Evolutionary conservation across 1,140 invertebrate species (phyloP).

Genomic region (Carposina sasakii): DNA sequence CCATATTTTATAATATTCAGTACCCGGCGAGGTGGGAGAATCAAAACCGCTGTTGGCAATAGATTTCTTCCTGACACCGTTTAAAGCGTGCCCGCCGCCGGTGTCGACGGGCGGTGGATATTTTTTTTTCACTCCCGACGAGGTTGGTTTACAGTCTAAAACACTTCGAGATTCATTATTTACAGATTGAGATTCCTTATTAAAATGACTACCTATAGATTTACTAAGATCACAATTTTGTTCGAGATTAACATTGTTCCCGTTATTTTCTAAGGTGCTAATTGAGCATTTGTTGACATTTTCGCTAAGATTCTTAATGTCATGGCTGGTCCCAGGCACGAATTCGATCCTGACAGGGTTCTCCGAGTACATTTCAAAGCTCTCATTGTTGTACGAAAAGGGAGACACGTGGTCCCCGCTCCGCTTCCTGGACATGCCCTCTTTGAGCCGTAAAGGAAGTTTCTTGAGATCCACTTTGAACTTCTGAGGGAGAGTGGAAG

Average conservation of each 20-base stretch:
- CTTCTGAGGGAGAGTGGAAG: constrained; percentile 44
- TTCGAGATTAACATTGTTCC: constrained; percentile 52
- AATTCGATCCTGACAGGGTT: constrained; percentile 48
- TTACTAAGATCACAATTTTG: constrained; percentile 65
- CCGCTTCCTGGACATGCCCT: constrained; percentile 62
- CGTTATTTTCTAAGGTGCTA: constrained; percentile 66
- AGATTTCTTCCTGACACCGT: constrained; percentile 67
- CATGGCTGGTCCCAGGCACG: constrained; percentile 51
- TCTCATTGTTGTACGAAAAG: constrained; percentile 64
- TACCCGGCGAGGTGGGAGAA: constrained; percentile 71
- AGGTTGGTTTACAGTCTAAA: constrained; percentile 52
- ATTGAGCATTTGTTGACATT: constrained; percentile 73
- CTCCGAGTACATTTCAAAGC: constrained; percentile 66
- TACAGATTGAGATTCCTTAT: constrained; percentile 60
- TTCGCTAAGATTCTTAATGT: constrained; percentile 66
- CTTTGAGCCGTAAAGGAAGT: constrained; percentile 53
- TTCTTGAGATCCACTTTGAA: constrained; percentile 64
- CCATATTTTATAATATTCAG: constrained; percentile 77
- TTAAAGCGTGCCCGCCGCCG: constrained; percentile 49
- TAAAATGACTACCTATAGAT: constrained; percentile 63
- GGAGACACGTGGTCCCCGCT: constrained; percentile 62
- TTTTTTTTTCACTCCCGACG: constrained; percentile 69
- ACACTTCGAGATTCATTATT: constrained; percentile 63
- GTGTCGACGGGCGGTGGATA: constrained; percentile 67
- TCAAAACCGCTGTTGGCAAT: constrained; percentile 63